Conservation (phyloP, 2,113 vertebrate species). For the Bos javanicus region DNA sequence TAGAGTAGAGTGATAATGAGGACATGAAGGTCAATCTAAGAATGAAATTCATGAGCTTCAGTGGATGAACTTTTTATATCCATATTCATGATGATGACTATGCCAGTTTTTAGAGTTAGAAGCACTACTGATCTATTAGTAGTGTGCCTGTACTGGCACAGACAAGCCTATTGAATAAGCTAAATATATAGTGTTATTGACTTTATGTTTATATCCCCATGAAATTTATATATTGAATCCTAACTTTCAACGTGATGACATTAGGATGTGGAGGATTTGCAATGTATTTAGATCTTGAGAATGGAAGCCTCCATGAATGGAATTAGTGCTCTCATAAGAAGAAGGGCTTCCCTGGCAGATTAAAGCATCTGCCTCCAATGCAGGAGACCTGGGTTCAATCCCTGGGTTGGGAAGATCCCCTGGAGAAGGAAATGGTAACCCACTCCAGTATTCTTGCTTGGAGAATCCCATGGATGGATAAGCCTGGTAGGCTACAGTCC, state of each 20-base stretch:
- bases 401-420: too few species aligned
- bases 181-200: not conserved
- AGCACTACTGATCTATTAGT: not conserved
- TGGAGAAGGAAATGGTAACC: too few species aligned
- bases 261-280: not conserved
- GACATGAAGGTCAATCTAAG: slow-evolving; percentile 52
- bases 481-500: too few species aligned
- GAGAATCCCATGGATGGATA: too few species aligned
- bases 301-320: not conserved
- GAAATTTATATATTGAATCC: not conserved
- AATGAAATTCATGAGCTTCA: slow-evolving; percentile 59
- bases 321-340: not conserved
- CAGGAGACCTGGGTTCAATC: too few species aligned
- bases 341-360: not conserved
- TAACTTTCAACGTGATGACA: not conserved
- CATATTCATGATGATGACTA: slow-evolving; percentile 30
- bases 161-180: not conserved
- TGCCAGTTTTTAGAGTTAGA: not conserved
- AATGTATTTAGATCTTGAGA: not conserved
- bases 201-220: not conserved
- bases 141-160: not conserved
- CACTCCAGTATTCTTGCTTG: too few species aligned
- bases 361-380: not conserved
- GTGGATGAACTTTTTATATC: slow-evolving; percentile 31
- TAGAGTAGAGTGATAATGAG: slow-evolving; percentile 42